phyloP scores from a whole-genome alignment of 2,888 invertebrate genomes.

The Eupithecia tripunctaria region DNA sequence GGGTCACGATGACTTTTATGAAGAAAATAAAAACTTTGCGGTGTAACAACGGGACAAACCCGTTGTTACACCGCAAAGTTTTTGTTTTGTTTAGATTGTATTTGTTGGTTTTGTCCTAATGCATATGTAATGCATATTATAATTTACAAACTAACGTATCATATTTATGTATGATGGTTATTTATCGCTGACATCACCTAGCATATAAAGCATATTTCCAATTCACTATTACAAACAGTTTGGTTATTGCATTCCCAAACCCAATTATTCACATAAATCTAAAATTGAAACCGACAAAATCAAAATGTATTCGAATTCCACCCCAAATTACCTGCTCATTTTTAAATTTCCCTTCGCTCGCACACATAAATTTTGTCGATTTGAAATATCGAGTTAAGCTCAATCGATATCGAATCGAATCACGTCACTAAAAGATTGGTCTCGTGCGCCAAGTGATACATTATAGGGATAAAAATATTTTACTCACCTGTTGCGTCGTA shows the following conservation, averaged over 20 bases:
- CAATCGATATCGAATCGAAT: conserved; percentile 64
- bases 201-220: background rate
- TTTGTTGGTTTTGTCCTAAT: background rate
- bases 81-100: background rate
- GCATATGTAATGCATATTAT: background rate
- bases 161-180: too few relatives aligned
- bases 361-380: conserved; percentile 28
- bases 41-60: background rate
- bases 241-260: background rate
- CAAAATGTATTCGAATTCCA: background rate
- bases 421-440: conserved; percentile 62
- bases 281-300: background rate
- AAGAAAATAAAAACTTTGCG: background rate
- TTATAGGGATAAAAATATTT: conserved; percentile 79
- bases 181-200: background rate
- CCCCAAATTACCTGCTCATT: background rate
- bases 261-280: background rate
- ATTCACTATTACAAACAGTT: background rate
- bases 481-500: conserved; percentile 78
- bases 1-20: background rate
- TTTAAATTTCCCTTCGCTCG: background rate
- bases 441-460: conserved; percentile 72
- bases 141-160: too few relatives aligned
- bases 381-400: conserved; percentile 41
- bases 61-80: background rate